phyloP scores from a whole-genome alignment of 2,888 invertebrate genomes.

The Erebia ligea region DNA sequence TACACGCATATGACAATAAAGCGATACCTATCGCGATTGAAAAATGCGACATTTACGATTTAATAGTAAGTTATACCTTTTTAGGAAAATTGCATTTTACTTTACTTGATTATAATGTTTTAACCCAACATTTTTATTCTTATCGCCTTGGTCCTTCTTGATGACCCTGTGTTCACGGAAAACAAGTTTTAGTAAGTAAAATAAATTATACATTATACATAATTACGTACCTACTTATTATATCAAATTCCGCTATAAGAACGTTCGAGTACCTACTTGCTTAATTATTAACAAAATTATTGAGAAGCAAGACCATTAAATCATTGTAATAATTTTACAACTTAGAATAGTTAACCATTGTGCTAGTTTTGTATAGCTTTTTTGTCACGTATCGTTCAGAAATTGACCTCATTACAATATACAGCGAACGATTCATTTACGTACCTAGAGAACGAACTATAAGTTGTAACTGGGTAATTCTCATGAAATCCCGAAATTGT shows the following conservation, averaged over 20 bases:
- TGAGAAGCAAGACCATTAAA: neutral
- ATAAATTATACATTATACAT: neutral
- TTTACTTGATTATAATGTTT: neutral
- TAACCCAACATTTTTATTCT: constrained; percentile 21
- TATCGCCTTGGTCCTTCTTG: constrained; percentile 52
- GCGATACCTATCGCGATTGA: neutral
- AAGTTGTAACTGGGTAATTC: too few relatives aligned
- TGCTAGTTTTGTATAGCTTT: constrained; percentile 6
- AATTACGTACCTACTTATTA: neutral
- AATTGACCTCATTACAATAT: constrained; percentile 32
- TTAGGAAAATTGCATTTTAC: constrained; percentile 3
- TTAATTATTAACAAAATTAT: neutral
- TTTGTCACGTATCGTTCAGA: constrained; percentile 15
- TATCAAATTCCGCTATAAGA: neutral
- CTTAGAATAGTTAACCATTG: constrained; percentile 2
- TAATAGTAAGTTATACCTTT: neutral
- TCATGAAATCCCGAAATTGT: too few relatives aligned
- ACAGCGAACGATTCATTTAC: constrained; percentile 16
- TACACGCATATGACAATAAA: neutral
- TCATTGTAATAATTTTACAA: neutral
- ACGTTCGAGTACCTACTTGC: neutral
- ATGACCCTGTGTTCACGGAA: constrained; percentile 56
- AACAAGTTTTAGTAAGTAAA: constrained; percentile 52
- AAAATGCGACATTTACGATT: neutral
- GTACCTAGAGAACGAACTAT: neutral